Evolutionary conservation across 2,113 vertebrate species (phyloP).

Genomic region (Nerophis ophidion): DNA sequence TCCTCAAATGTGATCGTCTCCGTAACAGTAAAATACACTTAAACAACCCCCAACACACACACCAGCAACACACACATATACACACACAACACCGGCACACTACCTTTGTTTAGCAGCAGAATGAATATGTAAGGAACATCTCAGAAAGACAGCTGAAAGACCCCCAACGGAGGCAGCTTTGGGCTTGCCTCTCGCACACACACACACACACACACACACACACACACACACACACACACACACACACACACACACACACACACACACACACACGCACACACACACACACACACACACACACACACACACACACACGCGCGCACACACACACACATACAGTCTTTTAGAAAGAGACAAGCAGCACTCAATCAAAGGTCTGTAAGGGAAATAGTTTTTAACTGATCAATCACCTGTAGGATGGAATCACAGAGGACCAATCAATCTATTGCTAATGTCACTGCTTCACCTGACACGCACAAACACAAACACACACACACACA

Average conservation of each 20-base stretch:
- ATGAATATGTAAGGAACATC: constrained; percentile 76
- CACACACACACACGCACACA: constrained; percentile 25
- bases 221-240: constrained; percentile 31
- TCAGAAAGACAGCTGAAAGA: constrained; percentile 72
- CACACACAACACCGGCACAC: constrained; percentile 20
- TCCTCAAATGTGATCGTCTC: neutral
- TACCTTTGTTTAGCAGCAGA: constrained; percentile 64
- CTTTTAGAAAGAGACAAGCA: constrained; percentile 44
- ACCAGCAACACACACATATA: constrained; percentile 20
- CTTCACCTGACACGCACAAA: constrained; percentile 11
- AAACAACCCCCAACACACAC: constrained; percentile 4
- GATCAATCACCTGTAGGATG: constrained; percentile 58
- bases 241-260: constrained; percentile 7
- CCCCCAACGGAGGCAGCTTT: constrained; percentile 61
- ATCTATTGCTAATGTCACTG: constrained; percentile 41
- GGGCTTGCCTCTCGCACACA: constrained; percentile 38
- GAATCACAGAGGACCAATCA: constrained; percentile 36
- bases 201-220: constrained; percentile 28
- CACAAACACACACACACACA: constrained; percentile 11
- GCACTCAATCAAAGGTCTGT: constrained; percentile 56
- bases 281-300: constrained; percentile 18
- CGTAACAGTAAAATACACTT: neutral
- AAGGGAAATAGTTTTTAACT: constrained; percentile 57
- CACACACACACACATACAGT: constrained; percentile 28
- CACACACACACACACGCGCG: constrained; percentile 1